Conservation (phyloP, 1,140 invertebrate genomes). For the Drosophila parabipectinata region DNA sequence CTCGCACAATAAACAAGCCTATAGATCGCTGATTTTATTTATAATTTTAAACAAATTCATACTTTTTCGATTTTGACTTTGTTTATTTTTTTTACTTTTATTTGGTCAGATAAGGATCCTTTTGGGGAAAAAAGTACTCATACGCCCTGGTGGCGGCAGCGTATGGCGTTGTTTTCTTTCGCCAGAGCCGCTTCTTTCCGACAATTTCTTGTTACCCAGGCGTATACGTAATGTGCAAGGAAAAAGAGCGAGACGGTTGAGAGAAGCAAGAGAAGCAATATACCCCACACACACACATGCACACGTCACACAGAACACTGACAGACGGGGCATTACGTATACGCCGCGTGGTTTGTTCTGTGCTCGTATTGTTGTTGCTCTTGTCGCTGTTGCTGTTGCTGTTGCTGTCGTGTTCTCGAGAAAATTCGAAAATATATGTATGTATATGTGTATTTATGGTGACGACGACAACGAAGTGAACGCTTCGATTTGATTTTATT, state of each 20-base stretch:
- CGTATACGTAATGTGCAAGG: conserved; percentile 58
- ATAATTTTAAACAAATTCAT: background rate
- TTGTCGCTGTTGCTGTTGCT: conserved; percentile 15
- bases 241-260: conserved; percentile 1
- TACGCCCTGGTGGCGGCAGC: conserved; percentile 5
- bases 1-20: background rate
- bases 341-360: conserved; percentile 67
- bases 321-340: conserved; percentile 68
- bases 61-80: background rate
- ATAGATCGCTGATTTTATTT: conserved; percentile 1
- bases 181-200: conserved; percentile 16
- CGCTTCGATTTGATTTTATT: conserved; percentile 1
- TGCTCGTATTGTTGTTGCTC: conserved; percentile 3
- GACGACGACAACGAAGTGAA: background rate
- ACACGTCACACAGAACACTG: conserved; percentile 10
- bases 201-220: conserved; percentile 38
- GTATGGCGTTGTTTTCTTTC: conserved; percentile 8
- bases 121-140: background rate
- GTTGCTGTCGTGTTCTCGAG: conserved; percentile 20
- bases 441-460: background rate
- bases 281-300: background rate
- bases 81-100: background rate
- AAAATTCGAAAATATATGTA: conserved; percentile 50
- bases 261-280: background rate
- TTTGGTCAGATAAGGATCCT: background rate